phyloP scores from a whole-genome alignment of 2,888 invertebrate genomes.

The Endomychus coccineus region DNA sequence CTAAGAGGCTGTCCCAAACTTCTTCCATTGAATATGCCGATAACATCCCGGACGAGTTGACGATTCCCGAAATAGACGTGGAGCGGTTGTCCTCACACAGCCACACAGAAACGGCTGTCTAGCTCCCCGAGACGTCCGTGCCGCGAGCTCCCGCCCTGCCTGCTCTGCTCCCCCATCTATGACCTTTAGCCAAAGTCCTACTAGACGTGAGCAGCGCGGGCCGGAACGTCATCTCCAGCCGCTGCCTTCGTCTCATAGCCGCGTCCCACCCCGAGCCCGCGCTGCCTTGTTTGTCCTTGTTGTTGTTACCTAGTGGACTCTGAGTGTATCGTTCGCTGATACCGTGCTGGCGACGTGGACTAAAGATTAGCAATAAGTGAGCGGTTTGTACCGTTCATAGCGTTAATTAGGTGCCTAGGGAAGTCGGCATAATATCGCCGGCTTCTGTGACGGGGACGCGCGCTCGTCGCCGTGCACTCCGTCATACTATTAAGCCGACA shows the following conservation, averaged over 20 bases:
- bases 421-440: slow-evolving; percentile 19
- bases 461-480: slow-evolving; percentile 33
- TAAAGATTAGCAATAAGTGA: slow-evolving; percentile 43
- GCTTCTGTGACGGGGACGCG: slow-evolving; percentile 35
- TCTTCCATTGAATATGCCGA: slow-evolving; percentile 89
- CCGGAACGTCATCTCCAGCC: slow-evolving; percentile 6
- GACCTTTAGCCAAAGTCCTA: slow-evolving; percentile 7
- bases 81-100: slow-evolving; percentile 88
- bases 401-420: slow-evolving; percentile 44
- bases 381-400: slow-evolving; percentile 39
- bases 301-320: slow-evolving; percentile 36
- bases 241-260: slow-evolving; percentile 15
- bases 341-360: slow-evolving; percentile 37
- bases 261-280: slow-evolving; percentile 12
- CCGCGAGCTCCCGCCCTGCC: slow-evolving; percentile 24
- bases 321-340: slow-evolving; percentile 22
- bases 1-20: slow-evolving; percentile 85
- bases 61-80: slow-evolving; percentile 87
- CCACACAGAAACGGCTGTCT: slow-evolving; percentile 92
- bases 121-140: slow-evolving; percentile 38
- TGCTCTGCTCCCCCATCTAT: slow-evolving; percentile 21
- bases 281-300: slow-evolving; percentile 7
- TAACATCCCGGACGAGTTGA: slow-evolving; percentile 79
- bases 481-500: slow-evolving; percentile 14
- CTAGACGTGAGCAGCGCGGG: slow-evolving; percentile 9